These are phyloP conservation scores for Tetranychus piercei DNA, from an alignment of 2,888 invertebrate species.

Conservation along the genomic window DNA sequence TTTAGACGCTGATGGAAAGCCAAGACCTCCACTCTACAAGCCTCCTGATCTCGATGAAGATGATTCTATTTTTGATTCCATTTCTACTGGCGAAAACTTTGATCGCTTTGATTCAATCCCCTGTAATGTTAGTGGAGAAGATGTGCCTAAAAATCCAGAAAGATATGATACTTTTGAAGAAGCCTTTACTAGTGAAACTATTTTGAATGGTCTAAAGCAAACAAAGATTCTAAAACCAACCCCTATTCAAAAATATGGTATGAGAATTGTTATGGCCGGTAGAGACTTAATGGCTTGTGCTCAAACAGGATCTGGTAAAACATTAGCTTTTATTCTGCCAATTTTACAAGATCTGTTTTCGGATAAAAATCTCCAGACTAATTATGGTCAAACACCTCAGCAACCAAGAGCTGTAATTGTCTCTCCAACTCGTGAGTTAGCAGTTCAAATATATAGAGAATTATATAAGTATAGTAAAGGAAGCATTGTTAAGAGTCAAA, in stretches of 20 bases:
- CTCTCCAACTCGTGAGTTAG: slow-evolving; percentile 77
- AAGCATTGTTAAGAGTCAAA: slow-evolving; percentile 51
- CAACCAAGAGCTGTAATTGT: slow-evolving; percentile 68
- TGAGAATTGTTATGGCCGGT: slow-evolving; percentile 58
- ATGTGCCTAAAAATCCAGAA: slow-evolving; percentile 33
- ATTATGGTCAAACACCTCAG: slow-evolving; percentile 32
- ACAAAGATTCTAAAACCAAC: slow-evolving; percentile 69
- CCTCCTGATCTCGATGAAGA: slow-evolving; percentile 53
- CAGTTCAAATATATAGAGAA: slow-evolving; percentile 67
- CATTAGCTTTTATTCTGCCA: slow-evolving; percentile 78
- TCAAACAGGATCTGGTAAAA: slow-evolving; percentile 95
- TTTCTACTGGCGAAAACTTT: slow-evolving; percentile 73
- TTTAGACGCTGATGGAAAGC: slow-evolving; percentile 23
- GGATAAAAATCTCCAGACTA: slow-evolving; percentile 28
- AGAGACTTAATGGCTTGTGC: slow-evolving; percentile 92
- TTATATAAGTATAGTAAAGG: slow-evolving; percentile 59
- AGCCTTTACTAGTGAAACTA: slow-evolving; percentile 46
- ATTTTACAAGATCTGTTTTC: slow-evolving; percentile 51
- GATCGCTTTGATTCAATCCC: slow-evolving; percentile 63
- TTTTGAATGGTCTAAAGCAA: slow-evolving; percentile 57
- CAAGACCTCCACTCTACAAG: slow-evolving; percentile 38
- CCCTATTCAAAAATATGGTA: slow-evolving; percentile 77
- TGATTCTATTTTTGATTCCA: slow-evolving; percentile 44
- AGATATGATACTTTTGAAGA: slow-evolving; percentile 48
- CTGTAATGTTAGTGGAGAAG: slow-evolving; percentile 49